These are phyloP conservation scores for Zygogramma bicolorata DNA, from an alignment of 2,888 invertebrate species.

Conservation along the genomic window DNA sequence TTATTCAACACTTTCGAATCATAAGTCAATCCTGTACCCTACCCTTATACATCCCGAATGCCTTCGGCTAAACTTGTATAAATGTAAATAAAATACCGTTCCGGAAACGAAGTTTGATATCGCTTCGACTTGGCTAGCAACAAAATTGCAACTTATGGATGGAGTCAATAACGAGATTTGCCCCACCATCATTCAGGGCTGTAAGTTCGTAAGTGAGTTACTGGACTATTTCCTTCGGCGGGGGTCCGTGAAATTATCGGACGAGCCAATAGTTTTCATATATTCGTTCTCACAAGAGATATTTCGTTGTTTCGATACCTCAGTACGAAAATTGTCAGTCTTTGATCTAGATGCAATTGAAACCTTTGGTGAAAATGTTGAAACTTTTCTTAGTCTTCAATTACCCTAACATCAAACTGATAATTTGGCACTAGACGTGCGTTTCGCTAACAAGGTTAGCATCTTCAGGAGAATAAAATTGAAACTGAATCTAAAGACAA, in stretches of 20 bases:
- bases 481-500: too few relatives aligned
- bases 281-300: constrained; percentile 31
- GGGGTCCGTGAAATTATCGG: constrained; percentile 58
- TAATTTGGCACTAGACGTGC: too few relatives aligned
- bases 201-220: constrained; percentile 56
- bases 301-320: constrained; percentile 30
- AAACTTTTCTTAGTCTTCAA: too few relatives aligned
- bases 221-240: constrained; percentile 54
- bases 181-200: constrained; percentile 50
- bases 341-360: too few relatives aligned
- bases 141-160: constrained; percentile 47
- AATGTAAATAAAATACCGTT: constrained; percentile 43
- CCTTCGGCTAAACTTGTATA: constrained; percentile 30
- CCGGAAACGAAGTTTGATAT: constrained; percentile 29
- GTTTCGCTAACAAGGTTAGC: too few relatives aligned
- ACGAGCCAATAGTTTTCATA: constrained; percentile 55
- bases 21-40: background rate
- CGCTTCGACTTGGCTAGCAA: constrained; percentile 32
- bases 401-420: too few relatives aligned
- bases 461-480: too few relatives aligned
- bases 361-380: too few relatives aligned
- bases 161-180: constrained; percentile 54
- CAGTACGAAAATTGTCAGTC: too few relatives aligned
- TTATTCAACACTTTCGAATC: background rate
- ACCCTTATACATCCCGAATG: constrained; percentile 11